Conservation (phyloP, 2,888 invertebrate species). For the Drosophila hamatofila region DNA sequence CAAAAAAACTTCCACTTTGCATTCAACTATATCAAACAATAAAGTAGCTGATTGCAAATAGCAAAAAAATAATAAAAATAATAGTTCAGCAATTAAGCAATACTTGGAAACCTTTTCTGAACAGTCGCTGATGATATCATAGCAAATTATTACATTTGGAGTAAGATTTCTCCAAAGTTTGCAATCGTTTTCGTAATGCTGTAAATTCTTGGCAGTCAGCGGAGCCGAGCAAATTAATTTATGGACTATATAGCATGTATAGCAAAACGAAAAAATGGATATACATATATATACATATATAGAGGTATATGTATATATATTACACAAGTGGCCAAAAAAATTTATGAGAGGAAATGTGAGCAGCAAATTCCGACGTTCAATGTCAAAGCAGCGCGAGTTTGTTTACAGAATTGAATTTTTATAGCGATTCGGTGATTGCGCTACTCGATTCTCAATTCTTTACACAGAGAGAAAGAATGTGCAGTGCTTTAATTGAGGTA, state of each 20-base stretch:
- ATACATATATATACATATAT: not conserved
- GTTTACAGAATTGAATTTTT: constrained; percentile 59
- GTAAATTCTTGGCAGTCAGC: constrained; percentile 61
- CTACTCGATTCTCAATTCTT: constrained; percentile 13
- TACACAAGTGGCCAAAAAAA: constrained; percentile 74
- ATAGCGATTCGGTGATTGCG: constrained; percentile 16
- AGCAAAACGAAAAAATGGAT: constrained; percentile 12
- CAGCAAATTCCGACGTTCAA: constrained; percentile 61
- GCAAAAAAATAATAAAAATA: constrained; percentile 20
- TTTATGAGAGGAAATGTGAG: constrained; percentile 68
- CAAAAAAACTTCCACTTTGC: constrained; percentile 39
- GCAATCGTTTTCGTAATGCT: constrained; percentile 30
- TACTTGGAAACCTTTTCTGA: too few relatives aligned
- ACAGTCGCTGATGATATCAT: constrained; percentile 51
- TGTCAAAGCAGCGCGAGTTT: constrained; percentile 66
- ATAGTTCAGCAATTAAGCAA: constrained; percentile 19
- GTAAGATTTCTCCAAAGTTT: constrained; percentile 18
- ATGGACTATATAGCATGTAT: constrained; percentile 40
- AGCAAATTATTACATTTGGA: constrained; percentile 34
- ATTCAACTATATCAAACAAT: constrained; percentile 54
- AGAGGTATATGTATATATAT: constrained; percentile 23
- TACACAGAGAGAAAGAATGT: constrained; percentile 15
- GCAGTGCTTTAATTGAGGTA: not conserved
- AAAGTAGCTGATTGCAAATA: constrained; percentile 60
- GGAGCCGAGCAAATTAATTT: constrained; percentile 59